Conservation (phyloP, 1,140 invertebrate genomes). For the Drosophila malerkotliana region DNA sequence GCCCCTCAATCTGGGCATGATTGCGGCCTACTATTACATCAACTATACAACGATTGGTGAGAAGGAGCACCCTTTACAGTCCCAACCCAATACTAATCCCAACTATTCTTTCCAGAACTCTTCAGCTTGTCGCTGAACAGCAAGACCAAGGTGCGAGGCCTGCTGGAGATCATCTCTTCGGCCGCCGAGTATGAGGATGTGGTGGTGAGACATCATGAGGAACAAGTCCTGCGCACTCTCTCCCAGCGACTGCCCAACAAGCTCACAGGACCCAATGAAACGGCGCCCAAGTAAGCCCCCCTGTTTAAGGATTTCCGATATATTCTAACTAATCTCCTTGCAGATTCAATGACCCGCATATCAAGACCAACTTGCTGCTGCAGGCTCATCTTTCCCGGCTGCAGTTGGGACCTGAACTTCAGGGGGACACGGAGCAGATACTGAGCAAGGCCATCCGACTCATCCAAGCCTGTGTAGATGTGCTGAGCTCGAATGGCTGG, state of each 20-base stretch:
- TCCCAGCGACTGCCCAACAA: conserved; percentile 92
- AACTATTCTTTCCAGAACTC: conserved; percentile 88
- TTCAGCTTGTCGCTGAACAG: conserved; percentile 98
- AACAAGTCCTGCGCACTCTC: conserved; percentile 93
- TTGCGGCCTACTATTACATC: conserved; percentile 99
- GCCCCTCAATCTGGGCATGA: conserved; percentile 99
- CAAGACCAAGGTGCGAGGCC: conserved; percentile 98
- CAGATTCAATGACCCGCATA: conserved; percentile 97
- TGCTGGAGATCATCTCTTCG: conserved; percentile 98
- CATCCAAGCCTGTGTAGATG: conserved; percentile 99
- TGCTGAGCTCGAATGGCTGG: conserved; percentile 99
- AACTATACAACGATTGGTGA: conserved; percentile 99
- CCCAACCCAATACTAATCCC: background rate
- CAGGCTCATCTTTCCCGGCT: conserved; percentile 98
- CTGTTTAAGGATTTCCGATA: background rate
- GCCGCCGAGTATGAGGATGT: conserved; percentile 98
- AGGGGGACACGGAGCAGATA: conserved; percentile 97
- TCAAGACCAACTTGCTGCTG: conserved; percentile 97
- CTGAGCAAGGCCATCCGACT: conserved; percentile 94
- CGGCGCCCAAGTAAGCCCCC: conserved; percentile 85
- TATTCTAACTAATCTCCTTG: conserved; percentile 41
- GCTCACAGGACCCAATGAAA: conserved; percentile 85
- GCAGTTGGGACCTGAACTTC: conserved; percentile 97
- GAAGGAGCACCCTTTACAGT: conserved; percentile 12
- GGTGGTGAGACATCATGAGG: conserved; percentile 97